A percentile compares a stretch with the other conserved stretches of the same genome.
Evolutionary conservation across 2,888 invertebrate genomes (phyloP).

Genomic region (Baronia brevicornis): DNA sequence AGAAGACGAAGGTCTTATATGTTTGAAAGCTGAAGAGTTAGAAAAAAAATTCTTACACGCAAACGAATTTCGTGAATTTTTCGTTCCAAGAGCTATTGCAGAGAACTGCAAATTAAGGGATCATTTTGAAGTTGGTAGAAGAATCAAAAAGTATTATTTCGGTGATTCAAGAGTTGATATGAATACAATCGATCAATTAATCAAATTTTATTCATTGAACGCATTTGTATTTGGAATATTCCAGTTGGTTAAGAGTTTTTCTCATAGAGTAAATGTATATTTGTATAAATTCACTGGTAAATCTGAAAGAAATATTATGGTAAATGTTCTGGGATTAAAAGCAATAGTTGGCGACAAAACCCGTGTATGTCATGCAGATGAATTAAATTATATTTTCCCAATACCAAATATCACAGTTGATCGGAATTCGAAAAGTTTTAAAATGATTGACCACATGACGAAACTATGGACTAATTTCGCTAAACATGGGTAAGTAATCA

Average conservation of each 20-base stretch:
- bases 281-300: constrained; percentile 34
- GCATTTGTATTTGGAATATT: constrained; percentile 23
- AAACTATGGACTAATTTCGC: constrained; percentile 40
- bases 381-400: constrained; percentile 31
- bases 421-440: constrained; percentile 22
- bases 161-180: constrained; percentile 17
- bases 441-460: constrained; percentile 28
- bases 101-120: constrained; percentile 19
- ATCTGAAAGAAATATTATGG: constrained; percentile 30
- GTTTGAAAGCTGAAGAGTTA: constrained; percentile 10
- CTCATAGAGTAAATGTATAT: constrained; percentile 25
- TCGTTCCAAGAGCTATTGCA: constrained; percentile 23
- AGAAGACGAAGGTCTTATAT: constrained; percentile 76
- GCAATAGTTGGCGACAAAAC: constrained; percentile 17
- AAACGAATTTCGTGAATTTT: constrained; percentile 23
- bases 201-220: constrained; percentile 21
- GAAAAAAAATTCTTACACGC: constrained; percentile 19
- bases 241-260: constrained; percentile 25
- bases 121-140: constrained; percentile 26
- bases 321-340: constrained; percentile 14
- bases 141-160: constrained; percentile 27
- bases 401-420: constrained; percentile 19
- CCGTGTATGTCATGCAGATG: constrained; percentile 29
- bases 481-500: constrained; percentile 39
- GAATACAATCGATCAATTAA: constrained; percentile 21